These are phyloP conservation scores for Microtus pennsylvanicus DNA, from an alignment of 2,113 vertebrate species.

Conservation along the genomic window DNA sequence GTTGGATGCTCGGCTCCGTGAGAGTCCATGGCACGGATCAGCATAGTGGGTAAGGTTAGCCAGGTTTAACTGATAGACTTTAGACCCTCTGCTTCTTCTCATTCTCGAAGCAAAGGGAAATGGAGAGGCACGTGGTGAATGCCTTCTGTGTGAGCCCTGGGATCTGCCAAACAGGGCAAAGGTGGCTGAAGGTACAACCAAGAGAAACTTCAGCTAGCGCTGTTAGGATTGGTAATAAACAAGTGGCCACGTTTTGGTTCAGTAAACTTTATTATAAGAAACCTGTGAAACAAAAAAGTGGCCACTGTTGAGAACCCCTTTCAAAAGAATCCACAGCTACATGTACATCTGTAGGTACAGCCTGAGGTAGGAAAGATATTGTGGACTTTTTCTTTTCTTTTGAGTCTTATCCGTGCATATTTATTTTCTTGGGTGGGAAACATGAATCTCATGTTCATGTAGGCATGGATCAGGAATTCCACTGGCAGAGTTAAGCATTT, in stretches of 20 bases:
- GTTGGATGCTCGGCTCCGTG: neutral
- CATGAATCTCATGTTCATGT: neutral
- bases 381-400: neutral
- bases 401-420: neutral
- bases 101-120: constrained; percentile 40
- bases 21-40: too few species aligned
- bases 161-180: neutral
- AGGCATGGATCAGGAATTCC: neutral
- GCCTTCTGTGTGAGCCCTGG: neutral
- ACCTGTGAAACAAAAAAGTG: neutral
- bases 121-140: neutral
- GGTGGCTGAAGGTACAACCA: neutral
- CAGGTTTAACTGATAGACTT: neutral
- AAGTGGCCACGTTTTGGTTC: neutral
- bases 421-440: constrained; percentile 40
- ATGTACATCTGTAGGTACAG: neutral
- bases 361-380: neutral
- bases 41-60: neutral
- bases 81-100: neutral
- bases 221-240: neutral
- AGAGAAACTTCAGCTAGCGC: neutral
- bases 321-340: neutral
- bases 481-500: neutral
- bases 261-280: neutral
- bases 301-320: neutral